Evolutionary conservation across 2,113 vertebrate species (phyloP), one percentile per base, ranked within the genome.

Genomic region (Rhagologus leucostigma): DNA sequence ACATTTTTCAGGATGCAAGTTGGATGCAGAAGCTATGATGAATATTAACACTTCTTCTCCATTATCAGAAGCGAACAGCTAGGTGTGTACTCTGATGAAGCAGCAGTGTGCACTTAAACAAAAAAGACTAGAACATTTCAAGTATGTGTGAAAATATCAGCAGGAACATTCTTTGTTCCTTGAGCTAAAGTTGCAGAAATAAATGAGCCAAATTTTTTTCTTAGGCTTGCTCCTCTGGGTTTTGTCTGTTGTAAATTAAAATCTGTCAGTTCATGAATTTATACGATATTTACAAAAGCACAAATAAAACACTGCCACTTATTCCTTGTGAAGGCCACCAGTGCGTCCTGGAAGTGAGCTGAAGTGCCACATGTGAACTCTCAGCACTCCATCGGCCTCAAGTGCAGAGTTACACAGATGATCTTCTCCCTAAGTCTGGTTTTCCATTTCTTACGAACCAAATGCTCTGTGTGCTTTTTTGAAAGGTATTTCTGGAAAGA

Each of bases 11-110:
- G 56, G 19, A 41, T 8, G 7, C 6, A 77, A 84, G 42, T 3
- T 90, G 68, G 55, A 83, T 44, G 68, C 15, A 91, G 76, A 90
- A 86, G 35, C n/a, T 80, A 14, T 42, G 63, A 50, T 90, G 63
- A 69, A 53, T 70, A 83, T 11, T 67, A 82, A 70, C 24, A 46
- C 5, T 65, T 96, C 68, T 84, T 74, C 63, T 74, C 56, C 75
- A 74, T 49, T 76, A 59, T 27, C 65, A 71, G 65, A 50, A 82
- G 32, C 2, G 57, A 90, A 77, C 12, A 92, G 39, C 16, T 60
- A 64, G n/a, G 33, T 64, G 6, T 55, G 52, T 27, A 44, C 11
- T 59, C 55, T 10, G 68, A 70, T 39, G 76, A 70, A n/a, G 33
- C 52, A 63, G 59, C 27, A 37, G 50, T 13, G 7, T 49, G 37